Evolutionary conservation across 23 tunicate species (phyloP).

Genomic region (Trididemnum clinides): DNA sequence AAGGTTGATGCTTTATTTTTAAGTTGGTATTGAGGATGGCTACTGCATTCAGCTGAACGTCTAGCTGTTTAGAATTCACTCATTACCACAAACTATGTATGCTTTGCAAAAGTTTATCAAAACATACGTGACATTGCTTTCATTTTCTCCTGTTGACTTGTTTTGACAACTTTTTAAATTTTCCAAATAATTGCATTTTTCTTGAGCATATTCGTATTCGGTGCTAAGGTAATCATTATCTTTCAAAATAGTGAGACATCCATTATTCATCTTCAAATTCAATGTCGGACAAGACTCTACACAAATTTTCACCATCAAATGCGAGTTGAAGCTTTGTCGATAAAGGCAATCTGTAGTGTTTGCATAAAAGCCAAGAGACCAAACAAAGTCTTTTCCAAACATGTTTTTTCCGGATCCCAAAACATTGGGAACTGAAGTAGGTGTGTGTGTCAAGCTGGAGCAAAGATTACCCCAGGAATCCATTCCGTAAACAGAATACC

Average conservation of each 20-base stretch:
- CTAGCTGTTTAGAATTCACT: no score
- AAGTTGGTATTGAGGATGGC: no score
- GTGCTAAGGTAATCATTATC: conserved; percentile 24
- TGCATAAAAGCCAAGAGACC: conserved; percentile 27
- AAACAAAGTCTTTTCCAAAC: conserved; percentile 33
- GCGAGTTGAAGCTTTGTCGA: background rate
- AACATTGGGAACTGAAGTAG: background rate
- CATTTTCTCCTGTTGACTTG: background rate
- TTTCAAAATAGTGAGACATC: conserved; percentile 15
- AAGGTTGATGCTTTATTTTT: no score
- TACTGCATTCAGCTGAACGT: no score
- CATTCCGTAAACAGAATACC: conserved; percentile 35
- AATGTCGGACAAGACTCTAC: conserved; percentile 41
- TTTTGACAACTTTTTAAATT: background rate
- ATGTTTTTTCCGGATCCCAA: conserved; percentile 44
- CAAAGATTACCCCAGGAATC: conserved; percentile 92
- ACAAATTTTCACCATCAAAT: conserved; percentile 40
- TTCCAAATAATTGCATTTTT: background rate
- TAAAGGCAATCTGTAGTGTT: background rate
- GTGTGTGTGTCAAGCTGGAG: conserved; percentile 35
- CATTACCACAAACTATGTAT: no score
- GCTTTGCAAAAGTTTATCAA: no score
- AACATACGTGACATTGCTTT: no score
- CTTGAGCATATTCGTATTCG: background rate
- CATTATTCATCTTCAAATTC: background rate